Percentiles rank a stretch among this genome's conserved stretches.
Conservation (phyloP, 2,888 invertebrate genomes). For the Ceriagrion tenellum region DNA sequence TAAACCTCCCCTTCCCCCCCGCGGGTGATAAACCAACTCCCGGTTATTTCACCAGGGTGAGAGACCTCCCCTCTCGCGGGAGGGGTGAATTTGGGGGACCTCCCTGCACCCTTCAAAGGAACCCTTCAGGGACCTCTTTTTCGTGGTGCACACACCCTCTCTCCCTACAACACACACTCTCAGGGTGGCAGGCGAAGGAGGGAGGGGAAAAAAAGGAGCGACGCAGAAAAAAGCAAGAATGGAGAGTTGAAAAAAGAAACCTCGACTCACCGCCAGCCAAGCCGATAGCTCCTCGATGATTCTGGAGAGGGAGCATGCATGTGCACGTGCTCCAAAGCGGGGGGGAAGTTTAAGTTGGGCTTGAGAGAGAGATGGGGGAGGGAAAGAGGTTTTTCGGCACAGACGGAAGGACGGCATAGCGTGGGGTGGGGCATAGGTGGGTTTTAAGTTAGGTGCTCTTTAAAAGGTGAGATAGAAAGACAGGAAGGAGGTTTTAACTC, state of each 20-base stretch:
- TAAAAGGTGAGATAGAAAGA: conserved; percentile 6
- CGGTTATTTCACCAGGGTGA: no score
- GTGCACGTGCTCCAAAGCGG: neutral
- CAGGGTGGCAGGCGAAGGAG: neutral
- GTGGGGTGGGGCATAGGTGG: neutral
- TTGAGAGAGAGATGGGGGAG: neutral
- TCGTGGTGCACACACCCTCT: neutral
- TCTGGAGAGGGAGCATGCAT: neutral
- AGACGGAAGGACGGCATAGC: no score
- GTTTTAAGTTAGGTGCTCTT: neutral
- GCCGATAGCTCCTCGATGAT: neutral
- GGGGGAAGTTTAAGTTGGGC: no score
- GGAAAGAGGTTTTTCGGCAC: neutral
- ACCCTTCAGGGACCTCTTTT: neutral
- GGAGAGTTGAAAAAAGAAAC: neutral
- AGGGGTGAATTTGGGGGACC: no score
- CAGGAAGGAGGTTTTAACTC: neutral
- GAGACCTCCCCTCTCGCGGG: no score
- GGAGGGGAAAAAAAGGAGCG: neutral
- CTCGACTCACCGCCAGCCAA: neutral
- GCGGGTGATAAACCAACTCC: neutral
- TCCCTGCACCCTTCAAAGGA: neutral
- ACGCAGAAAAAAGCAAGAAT: neutral
- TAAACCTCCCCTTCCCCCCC: neutral
- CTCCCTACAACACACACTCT: neutral